Evolutionary conservation across 2,113 vertebrate genomes (phyloP), one percentile per base, ranked within the genome.

Genomic region (Serinus canaria): DNA sequence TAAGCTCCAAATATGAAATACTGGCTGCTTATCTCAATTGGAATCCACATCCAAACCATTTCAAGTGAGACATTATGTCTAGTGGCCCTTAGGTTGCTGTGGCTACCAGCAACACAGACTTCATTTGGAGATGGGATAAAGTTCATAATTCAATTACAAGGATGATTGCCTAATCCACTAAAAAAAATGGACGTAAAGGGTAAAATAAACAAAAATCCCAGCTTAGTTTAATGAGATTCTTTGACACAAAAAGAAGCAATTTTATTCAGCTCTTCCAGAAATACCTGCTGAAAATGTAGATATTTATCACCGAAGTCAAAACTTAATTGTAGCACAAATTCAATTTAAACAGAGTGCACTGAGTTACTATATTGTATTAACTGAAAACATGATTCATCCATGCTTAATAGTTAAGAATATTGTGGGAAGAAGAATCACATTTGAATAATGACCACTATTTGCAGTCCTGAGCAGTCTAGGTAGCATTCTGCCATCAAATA

Each of bases 141-240:
- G 58, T 74, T 90, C 79, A 89, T 95, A 87, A 94, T 90, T 88
- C 89, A 94, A 92, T 94, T 95, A 93, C 80, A 94, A 83, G 91
- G 68, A 86, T 77, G 83, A 78, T 72, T 92, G 92, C 72, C 76
- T 81, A 83, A 93, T 83, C 64, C 64, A 31, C 47, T 75, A 73
- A 81, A 79, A 31, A 63, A 83, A 90, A 83, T 59, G 43, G 68
- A 83, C 68, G 67, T 35, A 86, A 88, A 83, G 55, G 49, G 50
- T 41, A 83, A 97, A 93, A 90, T 77, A 94, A 91, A 90, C 75
- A 95, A 63, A 83, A 92, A 28, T 80, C 18, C 28, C 15, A 67
- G 43, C 58, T 62, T 22, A 46, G 44, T 77, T 90, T 91, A 95
- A 86, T 58, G 59, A 86, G 39, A 59, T 82, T 81, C 72, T 59